These are phyloP conservation scores for Anomalospiza imberbis DNA, from an alignment of 2,797 vertebrate genomes.

Conservation along the genomic window DNA sequence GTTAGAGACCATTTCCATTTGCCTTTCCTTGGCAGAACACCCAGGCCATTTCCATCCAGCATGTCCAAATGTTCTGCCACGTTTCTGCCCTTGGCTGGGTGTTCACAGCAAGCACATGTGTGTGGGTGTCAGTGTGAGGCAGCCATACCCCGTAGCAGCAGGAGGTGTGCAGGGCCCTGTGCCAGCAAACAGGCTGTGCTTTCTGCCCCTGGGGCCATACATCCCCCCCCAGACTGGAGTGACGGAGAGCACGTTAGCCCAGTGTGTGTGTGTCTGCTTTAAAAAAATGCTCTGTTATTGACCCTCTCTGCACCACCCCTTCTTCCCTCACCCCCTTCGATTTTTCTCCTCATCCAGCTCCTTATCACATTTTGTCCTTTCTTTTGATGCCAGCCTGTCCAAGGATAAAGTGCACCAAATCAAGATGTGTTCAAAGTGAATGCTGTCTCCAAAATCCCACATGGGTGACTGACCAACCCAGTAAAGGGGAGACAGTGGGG, in stretches of 20 bases:
- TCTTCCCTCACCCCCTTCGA: background rate
- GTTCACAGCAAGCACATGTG: fast-evolving
- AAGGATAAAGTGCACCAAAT: background rate
- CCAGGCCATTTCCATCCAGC: fast-evolving
- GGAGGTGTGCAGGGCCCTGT: background rate
- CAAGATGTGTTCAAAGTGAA: background rate
- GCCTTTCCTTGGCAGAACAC: background rate
- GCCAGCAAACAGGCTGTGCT: background rate
- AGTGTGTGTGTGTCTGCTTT: background rate
- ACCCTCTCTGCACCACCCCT: fast-evolving
- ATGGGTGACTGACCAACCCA: background rate
- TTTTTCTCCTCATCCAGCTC: background rate
- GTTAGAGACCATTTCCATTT: background rate
- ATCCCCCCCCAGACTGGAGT: fast-evolving
- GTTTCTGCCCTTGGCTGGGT: background rate
- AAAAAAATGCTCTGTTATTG: fast-evolving
- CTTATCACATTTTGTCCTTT: background rate
- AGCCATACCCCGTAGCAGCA: background rate
- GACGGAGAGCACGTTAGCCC: background rate
- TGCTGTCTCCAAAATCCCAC: background rate
- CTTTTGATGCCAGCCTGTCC: background rate
- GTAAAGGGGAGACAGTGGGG: background rate
- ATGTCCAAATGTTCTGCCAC: fast-evolving
- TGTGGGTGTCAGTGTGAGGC: fast-evolving
- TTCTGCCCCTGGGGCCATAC: background rate